Conservation (phyloP, 2,888 invertebrate genomes). For the Keiferia lycopersicella region DNA sequence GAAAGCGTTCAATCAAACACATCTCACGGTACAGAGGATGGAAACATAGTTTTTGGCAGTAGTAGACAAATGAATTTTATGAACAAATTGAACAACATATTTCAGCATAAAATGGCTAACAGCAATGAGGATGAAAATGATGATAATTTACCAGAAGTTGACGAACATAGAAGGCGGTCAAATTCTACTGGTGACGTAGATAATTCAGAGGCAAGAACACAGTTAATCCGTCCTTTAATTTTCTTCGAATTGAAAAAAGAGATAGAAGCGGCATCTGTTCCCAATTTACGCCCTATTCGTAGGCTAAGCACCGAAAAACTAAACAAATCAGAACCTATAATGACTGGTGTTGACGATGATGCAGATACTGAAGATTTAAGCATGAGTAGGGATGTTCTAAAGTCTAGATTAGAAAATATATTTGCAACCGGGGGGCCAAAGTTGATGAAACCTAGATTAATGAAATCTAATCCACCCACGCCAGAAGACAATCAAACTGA, state of each 20-base stretch:
- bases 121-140: conserved; percentile 34
- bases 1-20: conserved; percentile 55
- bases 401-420: conserved; percentile 67
- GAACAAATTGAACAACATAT: conserved; percentile 68
- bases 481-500: conserved; percentile 66
- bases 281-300: conserved; percentile 14
- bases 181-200: conserved; percentile 63
- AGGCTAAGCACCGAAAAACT: conserved; percentile 33
- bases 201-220: conserved; percentile 46
- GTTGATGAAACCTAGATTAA: conserved; percentile 57
- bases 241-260: conserved; percentile 68
- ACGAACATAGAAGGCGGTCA: conserved; percentile 60
- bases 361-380: conserved; percentile 47
- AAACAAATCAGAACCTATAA: conserved; percentile 33
- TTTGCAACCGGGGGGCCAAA: conserved; percentile 64
- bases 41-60: conserved; percentile 60
- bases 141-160: conserved; percentile 34
- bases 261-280: conserved; percentile 45
- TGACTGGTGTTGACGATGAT: not conserved
- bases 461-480: conserved; percentile 66
- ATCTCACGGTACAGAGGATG: conserved; percentile 49
- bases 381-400: conserved; percentile 66
- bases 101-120: conserved; percentile 58
- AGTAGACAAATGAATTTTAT: conserved; percentile 65
- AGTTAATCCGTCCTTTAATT: conserved; percentile 48